phyloP scores from a whole-genome alignment of 2,113 vertebrate species.

The Psilopsiagon aymara region DNA sequence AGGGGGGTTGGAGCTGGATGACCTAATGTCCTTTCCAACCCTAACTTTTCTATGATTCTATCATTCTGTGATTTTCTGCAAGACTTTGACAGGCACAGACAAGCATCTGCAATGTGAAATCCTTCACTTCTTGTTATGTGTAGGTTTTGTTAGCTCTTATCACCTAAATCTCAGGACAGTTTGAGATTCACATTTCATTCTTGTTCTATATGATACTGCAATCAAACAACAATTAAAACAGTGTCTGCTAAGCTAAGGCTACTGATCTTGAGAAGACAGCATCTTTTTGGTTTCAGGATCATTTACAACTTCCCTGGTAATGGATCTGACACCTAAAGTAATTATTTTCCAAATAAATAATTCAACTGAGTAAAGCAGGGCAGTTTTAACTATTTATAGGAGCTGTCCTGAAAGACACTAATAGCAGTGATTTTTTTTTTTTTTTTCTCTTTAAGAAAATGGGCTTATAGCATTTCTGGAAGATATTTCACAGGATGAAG shows the following conservation, averaged over 20 bases:
- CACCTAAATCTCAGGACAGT: not conserved
- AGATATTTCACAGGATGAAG: not conserved
- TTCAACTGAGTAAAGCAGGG: slow-evolving; percentile 22
- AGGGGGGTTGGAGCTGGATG: not conserved
- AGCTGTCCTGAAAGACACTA: not conserved
- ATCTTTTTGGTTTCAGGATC: not conserved
- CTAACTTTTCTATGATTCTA: not conserved
- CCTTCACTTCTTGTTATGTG: not conserved
- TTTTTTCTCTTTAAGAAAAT: not conserved
- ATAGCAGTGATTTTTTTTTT: not conserved
- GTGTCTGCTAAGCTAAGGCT: not conserved
- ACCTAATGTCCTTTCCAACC: not conserved
- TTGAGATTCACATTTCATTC: not conserved
- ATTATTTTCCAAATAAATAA: slow-evolving; percentile 54
- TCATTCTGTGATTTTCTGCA: not conserved
- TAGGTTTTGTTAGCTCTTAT: not conserved
- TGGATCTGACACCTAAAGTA: slow-evolving; percentile 14
- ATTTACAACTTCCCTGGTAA: not conserved
- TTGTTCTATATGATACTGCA: not conserved
- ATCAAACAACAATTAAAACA: not conserved
- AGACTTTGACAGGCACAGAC: not conserved
- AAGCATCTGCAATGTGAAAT: not conserved
- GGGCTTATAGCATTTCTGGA: not conserved
- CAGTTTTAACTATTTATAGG: slow-evolving; percentile 43
- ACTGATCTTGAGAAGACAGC: not conserved